Base-by-base conservation (phyloP, 2,797 vertebrate genomes). In the Coreius guichenoti region DNA sequence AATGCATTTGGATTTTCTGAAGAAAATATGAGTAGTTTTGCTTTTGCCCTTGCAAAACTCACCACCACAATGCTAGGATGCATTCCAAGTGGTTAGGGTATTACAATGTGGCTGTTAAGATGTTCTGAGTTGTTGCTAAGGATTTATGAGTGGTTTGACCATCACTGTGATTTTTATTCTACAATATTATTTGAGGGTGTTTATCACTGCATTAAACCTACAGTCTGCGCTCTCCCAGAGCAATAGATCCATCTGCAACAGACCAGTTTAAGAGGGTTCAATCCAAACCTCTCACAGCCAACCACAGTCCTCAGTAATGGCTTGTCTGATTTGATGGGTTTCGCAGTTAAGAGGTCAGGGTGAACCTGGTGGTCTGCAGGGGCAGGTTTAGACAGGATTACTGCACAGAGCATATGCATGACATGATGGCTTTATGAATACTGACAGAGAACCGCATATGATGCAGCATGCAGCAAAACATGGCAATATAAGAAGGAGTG, bases 301-400 rank as follows among this genome's bases (percentile, higher is more conserved):
- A 83, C 58, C 73, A 82, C 73, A 61, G 19, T 3, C 6, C 14
- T 26, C 29, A 58, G 31, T 67, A 29, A 82, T 56, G 80, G 29
- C 23, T 39, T 72, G 8, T 33, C 76, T 85, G 67, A 84, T 85
- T 67, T 75, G 69, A 76, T 63, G 83, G 75, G 51, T 85, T 75
- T 86, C 61, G 47, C 21, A 43, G 87, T 89, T 86, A 90, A 82
- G 85, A 89, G 45, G 68, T 56, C 26, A 89, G 73, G 84, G 89
- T 89, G 85, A 90, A 90, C 87, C 87, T 90, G 85, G 90, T 78
- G 76, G 87, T 89, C 78, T 51, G 81, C n/a, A 65, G 81, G 78
- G 86, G 47, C 13, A 82, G 51, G 86, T 83, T 84, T 88, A 86
- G 92, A 83, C 79, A 77, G 85, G 67, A 91, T 90, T 90, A 90